A percentile compares a stretch with the other conserved stretches of the same genome.
Evolutionary conservation across 2,888 invertebrate species (phyloP).

Genomic region (Cepaea hortensis): DNA sequence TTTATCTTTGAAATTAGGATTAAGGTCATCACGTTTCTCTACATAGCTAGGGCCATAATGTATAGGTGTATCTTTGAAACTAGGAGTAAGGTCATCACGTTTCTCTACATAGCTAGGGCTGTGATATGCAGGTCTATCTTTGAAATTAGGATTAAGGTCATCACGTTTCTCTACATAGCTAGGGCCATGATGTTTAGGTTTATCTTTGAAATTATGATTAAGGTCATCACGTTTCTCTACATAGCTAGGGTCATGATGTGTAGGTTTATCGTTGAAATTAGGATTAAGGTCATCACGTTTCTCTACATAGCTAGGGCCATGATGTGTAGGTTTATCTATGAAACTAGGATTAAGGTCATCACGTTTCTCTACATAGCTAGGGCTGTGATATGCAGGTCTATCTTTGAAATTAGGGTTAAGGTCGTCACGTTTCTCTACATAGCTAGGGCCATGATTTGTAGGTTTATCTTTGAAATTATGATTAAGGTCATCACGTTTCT

Average conservation of each 20-base stretch:
- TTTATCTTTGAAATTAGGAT: constrained; percentile 45
- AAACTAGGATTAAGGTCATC: too few relatives aligned
- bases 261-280: constrained; percentile 43
- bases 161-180: background rate
- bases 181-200: constrained; percentile 5
- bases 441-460: background rate
- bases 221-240: constrained; percentile 39
- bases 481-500: constrained; percentile 24
- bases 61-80: background rate
- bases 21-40: constrained; percentile 24
- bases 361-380: too few relatives aligned
- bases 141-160: too few relatives aligned
- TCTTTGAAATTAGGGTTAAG: too few relatives aligned
- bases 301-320: background rate
- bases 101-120: background rate
- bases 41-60: background rate
- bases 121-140: constrained; percentile 9
- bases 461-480: constrained; percentile 6
- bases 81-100: too few relatives aligned
- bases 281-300: constrained; percentile 34
- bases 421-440: background rate
- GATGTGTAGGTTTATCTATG: background rate
- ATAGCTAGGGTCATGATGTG: constrained; percentile 32
- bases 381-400: background rate
- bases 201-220: background rate